Percentiles rank a stretch among this genome's conserved stretches.
Evolutionary conservation across 1,140 invertebrate genomes (phyloP).

Genomic region (Conus betulinus): DNA sequence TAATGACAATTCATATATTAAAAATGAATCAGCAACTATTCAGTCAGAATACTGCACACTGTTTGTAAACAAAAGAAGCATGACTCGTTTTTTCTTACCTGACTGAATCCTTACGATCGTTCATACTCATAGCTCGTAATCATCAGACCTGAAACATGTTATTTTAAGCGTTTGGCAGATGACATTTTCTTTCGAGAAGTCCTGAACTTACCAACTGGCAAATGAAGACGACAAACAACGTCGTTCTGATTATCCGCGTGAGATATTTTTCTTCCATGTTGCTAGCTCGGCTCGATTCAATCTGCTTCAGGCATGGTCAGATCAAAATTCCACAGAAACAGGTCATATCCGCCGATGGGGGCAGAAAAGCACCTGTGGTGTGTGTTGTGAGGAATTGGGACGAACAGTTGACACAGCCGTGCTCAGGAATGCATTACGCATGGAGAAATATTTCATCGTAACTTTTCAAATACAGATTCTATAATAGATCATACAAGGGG

Average conservation of each 20-base stretch:
- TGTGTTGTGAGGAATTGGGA: not conserved
- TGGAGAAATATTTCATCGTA: not conserved
- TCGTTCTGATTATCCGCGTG: constrained; percentile 16
- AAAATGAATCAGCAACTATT: too few species aligned
- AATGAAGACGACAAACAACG: constrained; percentile 26
- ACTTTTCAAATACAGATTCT: too few species aligned
- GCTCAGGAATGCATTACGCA: not conserved
- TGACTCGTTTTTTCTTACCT: too few species aligned
- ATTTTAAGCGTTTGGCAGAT: not conserved
- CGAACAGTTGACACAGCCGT: constrained; percentile 7
- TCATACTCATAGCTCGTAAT: not conserved
- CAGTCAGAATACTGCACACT: too few species aligned
- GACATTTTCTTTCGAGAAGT: not conserved
- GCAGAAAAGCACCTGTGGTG: constrained; percentile 4
- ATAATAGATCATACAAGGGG: too few species aligned
- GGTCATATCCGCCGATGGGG: not conserved
- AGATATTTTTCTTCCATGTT: constrained; percentile 26
- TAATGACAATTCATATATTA: too few species aligned
- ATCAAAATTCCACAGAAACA: not conserved
- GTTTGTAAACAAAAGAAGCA: too few species aligned
- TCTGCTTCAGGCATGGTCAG: not conserved
- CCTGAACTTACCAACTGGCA: constrained; percentile 30
- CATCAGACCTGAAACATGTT: not conserved
- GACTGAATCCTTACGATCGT: too few species aligned
- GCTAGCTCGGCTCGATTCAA: not conserved